phyloP scores from a whole-genome alignment of 2,113 vertebrate genomes.

The Murina feae region DNA sequence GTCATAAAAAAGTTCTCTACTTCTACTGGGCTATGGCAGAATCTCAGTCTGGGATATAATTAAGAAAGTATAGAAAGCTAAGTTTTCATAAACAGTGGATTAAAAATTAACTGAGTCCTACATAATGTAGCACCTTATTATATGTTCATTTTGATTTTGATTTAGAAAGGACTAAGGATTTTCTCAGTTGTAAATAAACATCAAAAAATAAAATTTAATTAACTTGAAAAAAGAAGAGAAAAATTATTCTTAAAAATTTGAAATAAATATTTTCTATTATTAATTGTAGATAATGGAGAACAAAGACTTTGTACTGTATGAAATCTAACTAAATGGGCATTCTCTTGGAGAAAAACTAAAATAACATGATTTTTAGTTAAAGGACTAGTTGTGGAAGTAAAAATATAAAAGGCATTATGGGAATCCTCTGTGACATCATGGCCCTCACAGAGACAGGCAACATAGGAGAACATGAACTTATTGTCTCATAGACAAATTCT shows the following conservation, averaged over 20 bases:
- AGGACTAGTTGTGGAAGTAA: background rate
- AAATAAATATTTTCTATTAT: background rate
- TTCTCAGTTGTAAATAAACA: background rate
- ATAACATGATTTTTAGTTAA: background rate
- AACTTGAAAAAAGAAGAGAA: background rate
- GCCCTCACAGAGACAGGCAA: background rate
- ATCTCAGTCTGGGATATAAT: background rate
- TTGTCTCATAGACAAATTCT: background rate
- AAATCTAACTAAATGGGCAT: background rate
- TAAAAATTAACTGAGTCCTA: background rate
- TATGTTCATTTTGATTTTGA: background rate
- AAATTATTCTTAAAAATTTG: background rate
- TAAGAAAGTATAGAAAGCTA: background rate
- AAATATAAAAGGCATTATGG: background rate
- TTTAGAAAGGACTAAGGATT: background rate
- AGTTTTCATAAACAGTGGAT: background rate
- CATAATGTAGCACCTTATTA: background rate
- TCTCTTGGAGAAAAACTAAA: background rate
- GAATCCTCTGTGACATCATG: background rate
- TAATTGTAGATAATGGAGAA: background rate
- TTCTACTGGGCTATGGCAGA: background rate
- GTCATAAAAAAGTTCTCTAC: background rate
- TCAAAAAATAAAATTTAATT: background rate
- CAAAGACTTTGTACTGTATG: background rate
- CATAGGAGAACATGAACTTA: background rate